Evolutionary conservation across 2,888 invertebrate species (phyloP), one percentile per base, ranked within the genome.

Genomic region (Endotricha flammealis): DNA sequence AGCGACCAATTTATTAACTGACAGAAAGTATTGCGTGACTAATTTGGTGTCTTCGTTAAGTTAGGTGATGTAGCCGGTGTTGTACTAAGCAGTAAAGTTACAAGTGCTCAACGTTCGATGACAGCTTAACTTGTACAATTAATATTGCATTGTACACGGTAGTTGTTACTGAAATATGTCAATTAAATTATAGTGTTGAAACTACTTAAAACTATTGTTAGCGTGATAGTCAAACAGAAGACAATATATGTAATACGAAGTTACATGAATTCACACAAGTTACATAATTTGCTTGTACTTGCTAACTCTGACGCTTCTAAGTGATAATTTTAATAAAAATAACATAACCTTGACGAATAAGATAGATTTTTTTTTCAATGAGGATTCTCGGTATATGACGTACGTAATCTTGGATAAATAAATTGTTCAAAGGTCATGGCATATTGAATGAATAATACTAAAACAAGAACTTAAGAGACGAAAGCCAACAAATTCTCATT

Each of bases 101-200:
- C 29, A 25, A 28, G 29, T 42, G 36, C 41, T 24, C 32, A 16
- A 27, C 32, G 16, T 24, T 29, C 28, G 32, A 14, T 16, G 39
- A 39, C 35, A 36, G 35, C 24, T 39, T 35, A 28, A 39, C 36
- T 24, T 25, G 29, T 29, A 29, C 25, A 33, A n/a, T n/a, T n/a
- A n/a, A n/a, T n/a, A n/a, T n/a, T n/a, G n/a, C n/a, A n/a, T 20
- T 20, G 3, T n/a, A 8, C 7, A 20, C 20, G 20, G n/a, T 16
- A 6, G 6, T 20, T 20, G n/a, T 20, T 6, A 16, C 4, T 16
- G 16, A 4, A 16, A 4, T 16, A 16, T 4, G 16, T 16, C 16
- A 16, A 16, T 16, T 16, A 6, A 16, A 16, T 16, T 16, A n/a
- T n/a, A n/a, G n/a, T n/a, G n/a, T n/a, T n/a, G n/a, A n/a, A n/a